Evolutionary conservation across 2,888 invertebrate genomes (phyloP).

Genomic region (Epinotia ramella): DNA sequence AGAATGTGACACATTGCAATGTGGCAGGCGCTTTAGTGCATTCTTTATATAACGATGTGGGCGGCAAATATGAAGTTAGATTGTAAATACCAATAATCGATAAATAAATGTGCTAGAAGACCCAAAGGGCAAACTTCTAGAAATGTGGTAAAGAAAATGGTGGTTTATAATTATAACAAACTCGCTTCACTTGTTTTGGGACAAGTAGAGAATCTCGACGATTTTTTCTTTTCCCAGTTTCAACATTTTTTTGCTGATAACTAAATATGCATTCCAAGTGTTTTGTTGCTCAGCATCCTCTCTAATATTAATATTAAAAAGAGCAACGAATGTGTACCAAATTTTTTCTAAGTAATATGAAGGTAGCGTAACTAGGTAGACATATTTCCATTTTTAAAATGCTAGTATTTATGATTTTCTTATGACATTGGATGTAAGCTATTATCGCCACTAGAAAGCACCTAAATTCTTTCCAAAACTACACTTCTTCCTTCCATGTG

Average conservation of each 20-base stretch:
- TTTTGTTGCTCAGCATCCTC: conserved; percentile 69
- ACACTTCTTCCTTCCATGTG: conserved; percentile 5
- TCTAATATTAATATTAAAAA: conserved; percentile 51
- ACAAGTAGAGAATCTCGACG: conserved; percentile 63
- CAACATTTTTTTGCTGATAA: conserved; percentile 17
- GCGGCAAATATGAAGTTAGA: neutral
- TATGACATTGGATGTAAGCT: conserved; percentile 29
- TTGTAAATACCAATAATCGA: neutral
- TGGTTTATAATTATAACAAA: neutral
- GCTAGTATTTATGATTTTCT: conserved; percentile 53
- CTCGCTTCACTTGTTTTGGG: conserved; percentile 29
- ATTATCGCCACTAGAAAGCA: conserved; percentile 26
- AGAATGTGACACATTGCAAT: conserved; percentile 19
- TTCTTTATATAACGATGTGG: neutral
- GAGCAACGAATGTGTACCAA: conserved; percentile 85
- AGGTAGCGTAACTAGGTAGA: conserved; percentile 76
- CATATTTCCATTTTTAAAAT: conserved; percentile 67
- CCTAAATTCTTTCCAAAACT: conserved; percentile 16
- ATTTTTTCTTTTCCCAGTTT: conserved; percentile 60
- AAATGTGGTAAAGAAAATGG: neutral
- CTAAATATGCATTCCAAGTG: conserved; percentile 76
- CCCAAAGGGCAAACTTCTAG: neutral
- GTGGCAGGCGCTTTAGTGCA: conserved; percentile 1
- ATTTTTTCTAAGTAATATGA: conserved; percentile 74
- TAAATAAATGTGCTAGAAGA: neutral